Percentiles rank a stretch among this genome's conserved stretches.
These are phyloP conservation scores for Meriones psammophilus DNA, from an alignment of 2,797 vertebrate species.

Conservation along the genomic window DNA sequence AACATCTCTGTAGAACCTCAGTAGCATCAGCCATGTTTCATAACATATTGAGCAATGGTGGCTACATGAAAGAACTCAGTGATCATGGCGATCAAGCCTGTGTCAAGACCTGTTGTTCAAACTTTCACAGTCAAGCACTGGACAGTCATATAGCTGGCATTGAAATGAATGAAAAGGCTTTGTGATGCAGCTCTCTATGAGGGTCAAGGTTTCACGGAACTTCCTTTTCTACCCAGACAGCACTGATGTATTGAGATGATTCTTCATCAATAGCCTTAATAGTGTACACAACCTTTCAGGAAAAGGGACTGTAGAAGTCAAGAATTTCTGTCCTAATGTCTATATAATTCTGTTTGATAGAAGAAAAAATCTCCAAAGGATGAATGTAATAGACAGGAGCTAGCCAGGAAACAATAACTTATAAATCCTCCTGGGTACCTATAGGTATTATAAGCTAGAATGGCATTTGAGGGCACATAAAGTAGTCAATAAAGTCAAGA, in stretches of 20 bases:
- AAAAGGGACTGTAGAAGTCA: constrained; percentile 95
- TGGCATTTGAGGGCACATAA: constrained; percentile 93
- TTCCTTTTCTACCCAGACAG: not conserved
- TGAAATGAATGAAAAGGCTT: not conserved
- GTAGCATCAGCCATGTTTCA: not conserved
- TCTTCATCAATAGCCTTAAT: constrained; percentile 6
- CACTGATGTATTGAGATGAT: not conserved
- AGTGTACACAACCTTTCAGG: constrained; percentile 94
- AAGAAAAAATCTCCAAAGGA: constrained; percentile 95
- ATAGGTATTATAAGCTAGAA: constrained; percentile 93
- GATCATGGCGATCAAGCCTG: not conserved
- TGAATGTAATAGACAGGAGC: constrained; percentile 93
- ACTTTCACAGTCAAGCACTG: not conserved
- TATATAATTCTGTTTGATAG: constrained; percentile 95
- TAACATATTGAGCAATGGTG: not conserved
- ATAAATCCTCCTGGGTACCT: constrained; percentile 92
- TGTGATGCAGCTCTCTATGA: not conserved
- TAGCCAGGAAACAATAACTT: constrained; percentile 95
- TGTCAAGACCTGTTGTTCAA: not conserved
- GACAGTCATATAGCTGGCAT: not conserved
- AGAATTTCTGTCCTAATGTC: constrained; percentile 95
- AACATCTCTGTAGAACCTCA: not conserved
- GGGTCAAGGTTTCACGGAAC: not conserved
- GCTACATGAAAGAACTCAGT: not conserved
- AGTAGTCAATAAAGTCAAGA: constrained; percentile 94